Evolutionary conservation across 2,888 invertebrate species (phyloP), one percentile per base, ranked within the genome.

Genomic region (Conus canariensis): DNA sequence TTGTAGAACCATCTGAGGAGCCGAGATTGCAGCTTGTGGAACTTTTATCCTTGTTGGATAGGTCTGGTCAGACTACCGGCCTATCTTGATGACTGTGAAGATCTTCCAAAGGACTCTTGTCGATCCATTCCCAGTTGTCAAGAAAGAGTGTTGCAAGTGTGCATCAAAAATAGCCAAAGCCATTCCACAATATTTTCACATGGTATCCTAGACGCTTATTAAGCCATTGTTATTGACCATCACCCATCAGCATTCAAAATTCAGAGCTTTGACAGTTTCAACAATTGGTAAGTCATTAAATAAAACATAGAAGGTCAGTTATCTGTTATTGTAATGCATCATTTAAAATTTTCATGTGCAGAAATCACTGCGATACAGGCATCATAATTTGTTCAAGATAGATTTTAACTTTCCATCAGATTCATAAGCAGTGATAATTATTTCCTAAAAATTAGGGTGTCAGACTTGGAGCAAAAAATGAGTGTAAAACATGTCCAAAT

Each of bases 51-150:
- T 96, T 97, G 92, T 96, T 98, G 86, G 95, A 97, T 9, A 97
- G 97, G 93, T 98, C 98, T 94, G 97, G 97, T 93, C 97, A 97
- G 7, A 87, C 96, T 98, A 22, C 97, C 97, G 90, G 97, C 97
- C 0, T 98, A 98, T 95, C 97, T 98, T n/a, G 97, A 98, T 93
- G 98, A 98, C 94, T 82, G 97, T 98, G 0, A 97, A 97, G 93
- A 98, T 99, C 94, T 96, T 98, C 59, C 97, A 97, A 64, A 97
- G 97, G 95, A 97, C 98, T 0, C 97, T 98, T 1, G 97, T 97
- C 0, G 99, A 99, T 96, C 97, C 97, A 59, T 98, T 97, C 96
- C 98, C 98, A 6, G 97, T 98, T 93, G 98, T 99, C 0, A 98
- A 98, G 96, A 97, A 98, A 93, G 97, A 97, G 94, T 98, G 98